Evolutionary conservation across 2,797 vertebrate genomes (phyloP), one percentile per base, ranked within the genome.

Genomic region (Acanthis flammea): DNA sequence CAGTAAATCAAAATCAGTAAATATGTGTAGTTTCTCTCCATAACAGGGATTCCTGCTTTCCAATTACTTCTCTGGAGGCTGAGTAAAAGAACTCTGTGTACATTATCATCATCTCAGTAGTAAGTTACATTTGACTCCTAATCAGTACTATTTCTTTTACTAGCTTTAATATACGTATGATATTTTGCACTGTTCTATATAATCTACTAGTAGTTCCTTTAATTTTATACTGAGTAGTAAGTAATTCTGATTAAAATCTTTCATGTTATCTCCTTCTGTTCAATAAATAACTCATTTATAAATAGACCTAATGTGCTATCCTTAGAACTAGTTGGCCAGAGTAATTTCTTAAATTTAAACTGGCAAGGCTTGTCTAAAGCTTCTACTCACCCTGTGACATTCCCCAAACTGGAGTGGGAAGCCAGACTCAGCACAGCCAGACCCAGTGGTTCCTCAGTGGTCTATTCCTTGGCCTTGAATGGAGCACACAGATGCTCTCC

Each of bases 401-500:
- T 47, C 23, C 75, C 17, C 31, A 30, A 41, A 41, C 12, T 19
- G 61, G 28, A 45, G 55, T 2, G 19, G 1, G 10, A 7, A 6
- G 28, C 10, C 8, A 6, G 33, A 47, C 35, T 33, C 7, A 8
- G 63, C 39, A 41, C 19, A 57, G 30, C 25, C 50, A 45, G 35
- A 63, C 7, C 6, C 30, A 12, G 4, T 4, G 24, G n/a, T 9
- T 92, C 28, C 27, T 67, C 13, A 5, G 24, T 2, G 12, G 14
- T 31, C 8, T 19, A 6, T 31, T 77, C 9, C 15, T 18, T 7
- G 2, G 16, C 21, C 9, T 37, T 2, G 68, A 97, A n/a, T 96
- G 98, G 72, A 22, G 53, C 92, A 42, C n/a, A 16, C 97, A 98
- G 72, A 95, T 41, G 39, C 96, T 75, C 3, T 95, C 80, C 94